These are phyloP conservation scores for Hydractinia echinata DNA, from an alignment of 30 jellyfish, hydroid and myxozoan species.

Conservation along the genomic window DNA sequence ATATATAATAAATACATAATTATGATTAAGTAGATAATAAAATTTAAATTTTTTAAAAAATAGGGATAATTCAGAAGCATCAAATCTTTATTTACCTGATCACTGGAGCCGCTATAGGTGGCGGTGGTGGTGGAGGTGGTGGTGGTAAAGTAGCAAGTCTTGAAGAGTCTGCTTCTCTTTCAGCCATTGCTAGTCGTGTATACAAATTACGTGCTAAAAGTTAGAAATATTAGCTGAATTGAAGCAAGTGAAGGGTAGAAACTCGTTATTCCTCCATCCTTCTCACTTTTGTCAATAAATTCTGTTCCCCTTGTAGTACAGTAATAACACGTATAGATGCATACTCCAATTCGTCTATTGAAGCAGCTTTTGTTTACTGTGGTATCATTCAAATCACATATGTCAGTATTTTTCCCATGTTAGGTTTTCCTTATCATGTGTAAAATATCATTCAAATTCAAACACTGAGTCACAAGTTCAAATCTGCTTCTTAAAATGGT, in stretches of 20 bases:
- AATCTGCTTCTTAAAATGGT: too few relatives aligned
- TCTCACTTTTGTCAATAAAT: not conserved
- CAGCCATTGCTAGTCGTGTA: constrained; percentile 12
- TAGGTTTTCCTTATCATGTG: too few relatives aligned
- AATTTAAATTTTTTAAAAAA: too few relatives aligned
- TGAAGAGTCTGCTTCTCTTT: constrained; percentile 3
- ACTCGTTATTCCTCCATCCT: not conserved
- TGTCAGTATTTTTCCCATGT: too few relatives aligned
- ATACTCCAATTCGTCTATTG: too few relatives aligned
- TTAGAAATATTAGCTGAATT: not conserved
- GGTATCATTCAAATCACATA: too few relatives aligned
- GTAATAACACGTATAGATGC: too few relatives aligned
- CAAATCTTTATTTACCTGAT: constrained; percentile 2
- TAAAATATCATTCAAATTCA: too few relatives aligned
- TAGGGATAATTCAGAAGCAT: not conserved
- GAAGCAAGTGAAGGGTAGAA: not conserved
- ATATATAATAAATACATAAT: not conserved
- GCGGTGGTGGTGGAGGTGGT: constrained; percentile 34
- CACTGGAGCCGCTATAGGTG: constrained; percentile 25
- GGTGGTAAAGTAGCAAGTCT: not conserved
- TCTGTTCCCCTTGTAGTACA: not conserved
- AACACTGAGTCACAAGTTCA: too few relatives aligned
- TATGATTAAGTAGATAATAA: not conserved
- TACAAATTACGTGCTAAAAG: constrained; percentile 20
- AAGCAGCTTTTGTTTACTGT: too few relatives aligned